Conservation (phyloP, 2,113 vertebrate genomes). For the Plectropomus leopardus region DNA sequence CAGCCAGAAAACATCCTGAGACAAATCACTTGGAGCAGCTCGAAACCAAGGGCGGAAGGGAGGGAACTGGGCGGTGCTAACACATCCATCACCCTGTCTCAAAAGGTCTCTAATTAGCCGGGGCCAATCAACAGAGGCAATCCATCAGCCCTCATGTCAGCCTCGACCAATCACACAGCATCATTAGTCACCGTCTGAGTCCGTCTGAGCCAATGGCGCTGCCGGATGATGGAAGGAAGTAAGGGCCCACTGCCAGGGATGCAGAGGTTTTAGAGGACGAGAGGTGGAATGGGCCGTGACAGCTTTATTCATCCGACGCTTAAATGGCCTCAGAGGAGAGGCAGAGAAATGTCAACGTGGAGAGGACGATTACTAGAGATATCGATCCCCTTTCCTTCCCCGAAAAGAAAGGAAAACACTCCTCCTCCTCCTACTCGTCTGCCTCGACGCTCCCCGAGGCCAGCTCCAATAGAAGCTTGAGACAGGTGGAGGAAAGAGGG, state of each 20-base stretch:
- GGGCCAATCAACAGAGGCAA: constrained; percentile 76
- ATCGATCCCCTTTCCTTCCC: constrained; percentile 76
- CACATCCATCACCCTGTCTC: constrained; percentile 73
- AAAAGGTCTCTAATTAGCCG: constrained; percentile 76
- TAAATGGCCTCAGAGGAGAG: constrained; percentile 82
- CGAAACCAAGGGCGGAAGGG: constrained; percentile 40
- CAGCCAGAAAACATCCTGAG: constrained; percentile 66
- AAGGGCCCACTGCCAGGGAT: constrained; percentile 65
- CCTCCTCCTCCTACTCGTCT: constrained; percentile 43
- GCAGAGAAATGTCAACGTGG: constrained; percentile 80
- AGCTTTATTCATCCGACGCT: constrained; percentile 84
- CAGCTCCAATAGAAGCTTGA: constrained; percentile 40
- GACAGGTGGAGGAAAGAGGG: constrained; percentile 50
- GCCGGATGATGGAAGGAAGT: constrained; percentile 50
- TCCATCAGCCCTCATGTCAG: constrained; percentile 61
- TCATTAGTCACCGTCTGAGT: constrained; percentile 56
- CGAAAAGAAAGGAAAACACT: constrained; percentile 64
- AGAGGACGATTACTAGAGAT: constrained; percentile 79
- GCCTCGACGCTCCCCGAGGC: constrained; percentile 55
- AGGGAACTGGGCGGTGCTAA: constrained; percentile 57
- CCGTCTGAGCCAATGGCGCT: constrained; percentile 55
- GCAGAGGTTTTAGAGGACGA: constrained; percentile 67
- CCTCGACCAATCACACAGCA: constrained; percentile 67
- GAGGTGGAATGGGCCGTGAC: constrained; percentile 78
- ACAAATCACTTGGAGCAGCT: constrained; percentile 70